Evolutionary conservation across 2,888 invertebrate species (phyloP).

Genomic region (Falcaria lacertinaria): DNA sequence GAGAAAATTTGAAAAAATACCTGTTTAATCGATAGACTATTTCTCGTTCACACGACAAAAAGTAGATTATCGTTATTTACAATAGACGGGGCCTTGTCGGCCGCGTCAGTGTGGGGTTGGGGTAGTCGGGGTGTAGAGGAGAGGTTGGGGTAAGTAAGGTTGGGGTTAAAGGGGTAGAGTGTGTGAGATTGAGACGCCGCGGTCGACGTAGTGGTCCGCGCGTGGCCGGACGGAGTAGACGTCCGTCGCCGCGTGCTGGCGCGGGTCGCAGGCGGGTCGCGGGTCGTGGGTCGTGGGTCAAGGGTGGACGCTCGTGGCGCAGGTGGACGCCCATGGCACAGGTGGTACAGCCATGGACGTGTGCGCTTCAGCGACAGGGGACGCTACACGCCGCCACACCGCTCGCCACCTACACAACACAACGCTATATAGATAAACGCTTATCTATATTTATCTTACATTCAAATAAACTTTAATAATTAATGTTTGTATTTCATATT

Average conservation of each 20-base stretch:
- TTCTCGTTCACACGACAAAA: conserved; percentile 78
- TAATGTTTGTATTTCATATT: no score
- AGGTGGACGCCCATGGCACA: conserved; percentile 26
- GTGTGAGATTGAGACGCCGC: conserved; percentile 52
- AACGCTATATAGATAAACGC: conserved; percentile 3
- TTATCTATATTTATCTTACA: no score
- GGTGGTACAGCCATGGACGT: conserved; percentile 36
- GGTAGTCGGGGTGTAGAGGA: conserved; percentile 21
- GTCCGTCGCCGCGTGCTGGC: conserved; percentile 46
- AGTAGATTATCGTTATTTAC: conserved; percentile 76
- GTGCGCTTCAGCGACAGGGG: conserved; percentile 23
- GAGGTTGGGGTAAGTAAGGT: conserved; percentile 24
- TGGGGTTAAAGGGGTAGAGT: conserved; percentile 25
- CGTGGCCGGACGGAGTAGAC: conserved; percentile 43
- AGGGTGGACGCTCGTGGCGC: conserved; percentile 17
- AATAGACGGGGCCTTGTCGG: conserved; percentile 59
- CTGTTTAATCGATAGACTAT: conserved; percentile 76
- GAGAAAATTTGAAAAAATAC: conserved; percentile 79
- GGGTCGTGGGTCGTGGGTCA: conserved; percentile 29
- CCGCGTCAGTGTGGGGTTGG: conserved; percentile 29
- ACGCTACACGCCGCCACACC: conserved; percentile 69
- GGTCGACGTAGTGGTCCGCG: conserved; percentile 56
- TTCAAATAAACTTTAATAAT: conserved; percentile 14
- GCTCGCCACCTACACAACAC: conserved; percentile 67
- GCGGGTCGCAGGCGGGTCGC: conserved; percentile 21